Percentiles rank a stretch among this genome's conserved stretches.
Evolutionary conservation across 2,797 vertebrate species (phyloP).

Genomic region (Xyrichtys novacula): DNA sequence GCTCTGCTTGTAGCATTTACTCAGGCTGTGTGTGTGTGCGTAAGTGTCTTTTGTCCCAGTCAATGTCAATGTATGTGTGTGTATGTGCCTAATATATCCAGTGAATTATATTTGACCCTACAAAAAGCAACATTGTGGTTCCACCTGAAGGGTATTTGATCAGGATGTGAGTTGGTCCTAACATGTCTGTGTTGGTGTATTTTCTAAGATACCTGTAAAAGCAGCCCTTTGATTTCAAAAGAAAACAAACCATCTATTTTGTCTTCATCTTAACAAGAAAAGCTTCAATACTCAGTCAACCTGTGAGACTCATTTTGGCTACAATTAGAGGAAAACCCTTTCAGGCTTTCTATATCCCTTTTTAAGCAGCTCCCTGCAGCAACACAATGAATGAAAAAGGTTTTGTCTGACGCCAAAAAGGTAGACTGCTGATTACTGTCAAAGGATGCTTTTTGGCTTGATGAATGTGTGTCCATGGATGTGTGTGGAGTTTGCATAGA

Average conservation of each 20-base stretch:
- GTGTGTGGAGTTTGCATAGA: slow-evolving; percentile 44
- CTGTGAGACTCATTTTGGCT: slow-evolving; percentile 36
- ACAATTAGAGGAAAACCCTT: slow-evolving; percentile 60
- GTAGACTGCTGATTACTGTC: slow-evolving; percentile 63
- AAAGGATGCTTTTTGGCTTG: slow-evolving; percentile 55
- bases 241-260: slow-evolving; percentile 36
- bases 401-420: slow-evolving; percentile 60
- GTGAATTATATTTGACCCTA: slow-evolving; percentile 9
- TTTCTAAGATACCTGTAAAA: slow-evolving; percentile 10
- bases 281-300: slow-evolving; percentile 32
- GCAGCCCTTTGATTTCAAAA: slow-evolving; percentile 52
- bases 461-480: slow-evolving; percentile 32
- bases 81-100: slow-evolving; percentile 32
- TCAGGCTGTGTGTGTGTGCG: slow-evolving; percentile 37
- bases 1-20: slow-evolving; percentile 59
- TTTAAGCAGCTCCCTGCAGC: slow-evolving; percentile 42
- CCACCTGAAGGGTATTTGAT: neutral
- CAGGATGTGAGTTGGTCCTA: neutral
- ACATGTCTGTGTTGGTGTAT: neutral
- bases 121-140: neutral
- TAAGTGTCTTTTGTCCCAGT: slow-evolving; percentile 44
- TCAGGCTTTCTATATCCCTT: slow-evolving; percentile 31
- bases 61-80: slow-evolving; percentile 13
- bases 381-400: slow-evolving; percentile 41
- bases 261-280: slow-evolving; percentile 14